A percentile compares a stretch with the other conserved stretches of the same genome.
Evolutionary conservation across 2,113 vertebrate species (phyloP).

Genomic region (Syngnathoides biaculeatus): DNA sequence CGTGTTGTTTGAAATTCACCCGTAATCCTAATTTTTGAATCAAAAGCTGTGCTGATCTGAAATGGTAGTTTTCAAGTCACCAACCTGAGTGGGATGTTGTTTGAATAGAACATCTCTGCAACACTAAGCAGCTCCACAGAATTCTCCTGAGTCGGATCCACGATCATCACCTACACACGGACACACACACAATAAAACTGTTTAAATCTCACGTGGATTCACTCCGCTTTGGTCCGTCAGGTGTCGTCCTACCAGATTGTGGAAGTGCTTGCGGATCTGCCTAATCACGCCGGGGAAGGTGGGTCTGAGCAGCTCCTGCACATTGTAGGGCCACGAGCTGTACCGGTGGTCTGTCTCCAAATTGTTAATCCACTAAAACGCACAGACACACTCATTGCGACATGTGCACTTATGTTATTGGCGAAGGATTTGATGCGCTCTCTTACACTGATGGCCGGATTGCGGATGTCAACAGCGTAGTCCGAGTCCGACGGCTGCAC

Average conservation of each 20-base stretch:
- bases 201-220: slow-evolving; percentile 4
- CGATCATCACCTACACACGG: slow-evolving; percentile 84
- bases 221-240: neutral
- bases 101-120: slow-evolving; percentile 96
- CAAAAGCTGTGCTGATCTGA: no score
- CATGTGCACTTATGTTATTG: neutral
- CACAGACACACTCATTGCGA: neutral
- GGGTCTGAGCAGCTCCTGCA: slow-evolving; percentile 91
- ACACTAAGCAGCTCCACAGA: slow-evolving; percentile 84
- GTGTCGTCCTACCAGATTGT: slow-evolving; percentile 84
- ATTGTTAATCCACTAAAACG: slow-evolving; percentile 95
- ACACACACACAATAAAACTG: slow-evolving; percentile 10
- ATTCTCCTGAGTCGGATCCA: slow-evolving; percentile 85
- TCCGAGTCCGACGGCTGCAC: slow-evolving; percentile 89
- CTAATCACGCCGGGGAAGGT: slow-evolving; percentile 97
- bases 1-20: no score
- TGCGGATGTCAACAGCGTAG: slow-evolving; percentile 94
- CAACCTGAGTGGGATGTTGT: slow-evolving; percentile 92
- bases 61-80: neutral
- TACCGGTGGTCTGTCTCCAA: slow-evolving; percentile 88
- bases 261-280: slow-evolving; percentile 96
- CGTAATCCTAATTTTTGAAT: no score
- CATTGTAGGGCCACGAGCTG: slow-evolving; percentile 86
- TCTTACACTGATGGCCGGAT: slow-evolving; percentile 85
- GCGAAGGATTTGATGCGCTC: no score